A percentile compares a stretch with the other conserved stretches of the same genome.
Conservation (phyloP, 1,140 invertebrate genomes). For the Trichonephila clavata region DNA sequence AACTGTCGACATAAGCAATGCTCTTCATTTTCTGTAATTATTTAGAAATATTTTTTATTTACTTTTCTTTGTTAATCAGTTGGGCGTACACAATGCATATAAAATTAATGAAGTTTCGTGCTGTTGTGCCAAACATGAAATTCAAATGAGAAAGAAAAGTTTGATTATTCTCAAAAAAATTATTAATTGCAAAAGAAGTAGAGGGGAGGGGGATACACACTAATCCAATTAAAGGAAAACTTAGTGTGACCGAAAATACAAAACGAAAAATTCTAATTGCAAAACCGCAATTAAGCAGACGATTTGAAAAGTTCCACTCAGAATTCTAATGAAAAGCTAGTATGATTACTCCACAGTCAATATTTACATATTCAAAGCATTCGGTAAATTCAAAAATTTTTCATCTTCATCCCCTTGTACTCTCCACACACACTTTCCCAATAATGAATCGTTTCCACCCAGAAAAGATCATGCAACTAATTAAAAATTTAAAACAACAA, state of each 20-base stretch:
- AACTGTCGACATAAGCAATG: not conserved
- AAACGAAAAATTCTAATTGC: conserved; percentile 50
- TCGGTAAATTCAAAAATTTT: conserved; percentile 50
- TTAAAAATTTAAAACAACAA: conserved; percentile 65
- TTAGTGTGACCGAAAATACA: not conserved
- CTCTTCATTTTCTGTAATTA: not conserved
- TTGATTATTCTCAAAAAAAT: conserved; percentile 23
- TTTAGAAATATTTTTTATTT: not conserved
- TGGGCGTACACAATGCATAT: not conserved
- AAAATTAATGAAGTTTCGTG: conserved; percentile 55
- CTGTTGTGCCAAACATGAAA: conserved; percentile 37
- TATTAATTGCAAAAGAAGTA: not conserved
- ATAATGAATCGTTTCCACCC: conserved; percentile 35
- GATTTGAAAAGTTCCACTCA: conserved; percentile 26
- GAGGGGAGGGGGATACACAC: not conserved
- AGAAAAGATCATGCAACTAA: conserved; percentile 53
- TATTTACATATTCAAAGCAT: conserved; percentile 61
- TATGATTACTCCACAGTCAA: conserved; percentile 55
- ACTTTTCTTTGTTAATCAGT: not conserved
- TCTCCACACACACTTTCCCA: not conserved
- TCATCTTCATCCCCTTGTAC: not conserved
- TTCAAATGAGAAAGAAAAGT: conserved; percentile 50
- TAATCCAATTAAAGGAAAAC: conserved; percentile 52
- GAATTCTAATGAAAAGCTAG: conserved; percentile 14
- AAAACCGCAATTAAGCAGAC: conserved; percentile 52